Evolutionary conservation across 2,113 vertebrate species (phyloP).

Genomic region (Hippolais icterina): DNA sequence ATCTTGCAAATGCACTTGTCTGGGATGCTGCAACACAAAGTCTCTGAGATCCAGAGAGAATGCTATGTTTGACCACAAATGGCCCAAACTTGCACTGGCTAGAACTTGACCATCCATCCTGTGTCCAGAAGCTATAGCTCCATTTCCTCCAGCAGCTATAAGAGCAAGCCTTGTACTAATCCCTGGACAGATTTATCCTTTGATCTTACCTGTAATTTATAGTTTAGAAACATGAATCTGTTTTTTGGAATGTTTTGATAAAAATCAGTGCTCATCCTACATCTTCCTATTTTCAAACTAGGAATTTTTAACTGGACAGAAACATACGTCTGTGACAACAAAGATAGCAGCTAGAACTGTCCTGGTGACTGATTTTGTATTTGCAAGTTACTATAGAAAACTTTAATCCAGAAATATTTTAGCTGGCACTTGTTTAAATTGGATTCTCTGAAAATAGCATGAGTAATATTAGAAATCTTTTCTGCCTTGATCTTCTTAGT

Average conservation of each 20-base stretch:
- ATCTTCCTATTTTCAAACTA: neutral
- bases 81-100: neutral
- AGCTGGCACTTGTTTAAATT: slow-evolving; percentile 53
- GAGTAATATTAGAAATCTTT: slow-evolving; percentile 43
- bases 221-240: neutral
- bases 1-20: neutral
- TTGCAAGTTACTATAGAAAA: slow-evolving; percentile 44
- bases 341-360: neutral
- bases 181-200: neutral
- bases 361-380: neutral
- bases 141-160: neutral
- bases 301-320: neutral
- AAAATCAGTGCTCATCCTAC: neutral
- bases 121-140: neutral
- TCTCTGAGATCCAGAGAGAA: neutral
- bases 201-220: neutral
- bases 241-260: neutral
- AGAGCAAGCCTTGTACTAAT: neutral
- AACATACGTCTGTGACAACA: neutral
- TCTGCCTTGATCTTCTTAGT: slow-evolving; percentile 36
- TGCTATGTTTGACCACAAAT: neutral
- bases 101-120: neutral
- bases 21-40: neutral
- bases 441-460: slow-evolving; percentile 56
- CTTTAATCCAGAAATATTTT: slow-evolving; percentile 44